Base-by-base conservation (phyloP, 1,140 invertebrate genomes). In the Cotesia glomerata region DNA sequence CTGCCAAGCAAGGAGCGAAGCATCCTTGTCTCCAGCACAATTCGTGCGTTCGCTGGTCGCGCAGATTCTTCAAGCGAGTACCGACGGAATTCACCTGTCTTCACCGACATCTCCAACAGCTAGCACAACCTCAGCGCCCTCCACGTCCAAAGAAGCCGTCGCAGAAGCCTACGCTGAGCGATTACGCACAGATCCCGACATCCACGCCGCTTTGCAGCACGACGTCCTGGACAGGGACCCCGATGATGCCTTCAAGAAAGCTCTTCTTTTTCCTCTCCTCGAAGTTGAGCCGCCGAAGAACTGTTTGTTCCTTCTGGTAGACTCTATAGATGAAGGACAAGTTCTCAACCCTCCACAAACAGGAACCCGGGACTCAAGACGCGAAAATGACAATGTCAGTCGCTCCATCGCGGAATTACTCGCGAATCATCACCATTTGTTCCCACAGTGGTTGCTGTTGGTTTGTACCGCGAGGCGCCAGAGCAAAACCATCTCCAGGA, bases 391-490 rank as follows among this genome's bases (percentile, higher is more conserved):
- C 82, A 80, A 90, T 84, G 82, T 90, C 79, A 90, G 88, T 59
- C 88, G 90, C 69, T 95, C 93, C 11, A 95, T 97, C 13, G 94
- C 94, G 0, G 94, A 96, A 77, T 88, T 98, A 5, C 84, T 98
- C 18, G 93, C 95, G 0, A 94, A 94, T 75, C 95, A 97, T 83
- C 95, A 97, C 81, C 94, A 97, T 77, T 85, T 97, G n/a, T 93
- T 99, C 78, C 97, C 97, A 1, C 93, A 94, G 74, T 99, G 97
- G 97, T 84, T 99, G 39, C 89, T 98, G 52, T 89, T 98, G 0
- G 93, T 98, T 0, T 96, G 95, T 80, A 97, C 96, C 0, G 95
- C 96, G 0, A 89, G 96, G 51, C 93, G 95, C 87, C 92, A 94
- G 78, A 93, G 93, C 67, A 95, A 96, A 81, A 90, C 91, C 11